Evolutionary conservation across 2,797 vertebrate species (phyloP).

Genomic region (Semotilus atromaculatus): DNA sequence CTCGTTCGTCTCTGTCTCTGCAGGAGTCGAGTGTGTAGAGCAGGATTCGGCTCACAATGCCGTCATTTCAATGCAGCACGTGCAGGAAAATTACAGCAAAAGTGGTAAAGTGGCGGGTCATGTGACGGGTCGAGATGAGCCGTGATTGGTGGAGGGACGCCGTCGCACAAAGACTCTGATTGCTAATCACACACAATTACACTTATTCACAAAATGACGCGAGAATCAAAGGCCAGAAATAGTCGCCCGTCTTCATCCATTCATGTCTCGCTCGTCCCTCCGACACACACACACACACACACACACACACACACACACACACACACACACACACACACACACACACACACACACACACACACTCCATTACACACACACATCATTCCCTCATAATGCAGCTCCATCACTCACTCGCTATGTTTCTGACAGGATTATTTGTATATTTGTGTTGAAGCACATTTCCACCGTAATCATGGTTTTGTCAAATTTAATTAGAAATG

Average conservation of each 20-base stretch:
- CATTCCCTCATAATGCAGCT: neutral
- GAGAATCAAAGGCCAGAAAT: slow-evolving; percentile 49
- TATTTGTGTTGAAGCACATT: neutral
- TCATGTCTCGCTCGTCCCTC: neutral
- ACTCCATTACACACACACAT: neutral
- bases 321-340: neutral
- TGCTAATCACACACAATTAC: slow-evolving; percentile 81
- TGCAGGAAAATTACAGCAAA: slow-evolving; percentile 36
- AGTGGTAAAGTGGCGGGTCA: slow-evolving; percentile 32
- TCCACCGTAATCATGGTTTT: neutral
- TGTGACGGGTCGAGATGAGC: slow-evolving; percentile 3
- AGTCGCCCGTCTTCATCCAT: neutral
- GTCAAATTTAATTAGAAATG: neutral
- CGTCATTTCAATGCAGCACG: slow-evolving; percentile 3
- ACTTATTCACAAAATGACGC: slow-evolving; percentile 74
- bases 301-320: neutral
- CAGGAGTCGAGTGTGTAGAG: neutral
- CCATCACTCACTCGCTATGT: neutral
- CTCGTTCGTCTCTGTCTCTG: neutral
- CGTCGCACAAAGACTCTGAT: slow-evolving; percentile 76
- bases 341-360: neutral
- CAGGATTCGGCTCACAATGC: slow-evolving; percentile 15
- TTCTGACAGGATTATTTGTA: neutral
- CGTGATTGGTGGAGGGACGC: slow-evolving; percentile 49
- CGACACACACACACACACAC: slow-evolving; percentile 7